Percentiles rank a stretch among this genome's conserved stretches.
Conservation (phyloP, 2,113 vertebrate species). For the Oryzias celebensis region DNA sequence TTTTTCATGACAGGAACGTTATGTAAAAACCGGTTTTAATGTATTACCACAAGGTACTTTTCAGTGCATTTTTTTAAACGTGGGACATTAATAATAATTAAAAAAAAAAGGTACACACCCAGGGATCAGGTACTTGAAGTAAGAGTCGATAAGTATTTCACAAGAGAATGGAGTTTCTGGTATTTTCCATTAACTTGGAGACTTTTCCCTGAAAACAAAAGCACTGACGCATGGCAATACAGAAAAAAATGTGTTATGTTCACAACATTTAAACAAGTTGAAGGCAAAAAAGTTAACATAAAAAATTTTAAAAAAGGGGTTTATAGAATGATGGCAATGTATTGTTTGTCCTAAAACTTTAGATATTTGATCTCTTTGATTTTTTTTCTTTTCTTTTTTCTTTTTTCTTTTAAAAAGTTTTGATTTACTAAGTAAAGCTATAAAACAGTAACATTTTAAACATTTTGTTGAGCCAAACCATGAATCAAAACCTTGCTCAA, state of each 20-base stretch:
- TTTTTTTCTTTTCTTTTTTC: neutral
- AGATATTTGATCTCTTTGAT: neutral
- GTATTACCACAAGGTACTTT: slow-evolving; percentile 94
- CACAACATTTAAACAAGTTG: slow-evolving; percentile 3
- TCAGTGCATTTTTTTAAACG: slow-evolving; percentile 91
- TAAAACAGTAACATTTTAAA: slow-evolving; percentile 47
- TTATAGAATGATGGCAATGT: neutral
- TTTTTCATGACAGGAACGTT: slow-evolving; percentile 68
- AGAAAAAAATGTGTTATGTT: neutral
- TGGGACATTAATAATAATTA: slow-evolving; percentile 83
- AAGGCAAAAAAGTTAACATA: neutral
- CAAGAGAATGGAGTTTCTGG: slow-evolving; percentile 30
- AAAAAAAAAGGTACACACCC: slow-evolving; percentile 85
- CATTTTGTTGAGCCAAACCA: slow-evolving; percentile 45
- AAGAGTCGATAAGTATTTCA: slow-evolving; percentile 49
- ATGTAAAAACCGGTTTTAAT: slow-evolving; percentile 90
- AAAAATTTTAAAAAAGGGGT: neutral
- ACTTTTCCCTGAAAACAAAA: slow-evolving; percentile 12
- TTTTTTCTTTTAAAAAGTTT: too few species aligned
- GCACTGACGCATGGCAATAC: neutral
- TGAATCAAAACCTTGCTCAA: slow-evolving; percentile 58
- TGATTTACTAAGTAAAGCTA: slow-evolving; percentile 3
- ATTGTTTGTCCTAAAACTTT: neutral
- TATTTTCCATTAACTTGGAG: slow-evolving; percentile 31
- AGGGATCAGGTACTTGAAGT: slow-evolving; percentile 81